A percentile compares a stretch with the other conserved stretches of the same genome.
These are phyloP conservation scores for Hipposideros larvatus DNA, from an alignment of 2,797 vertebrate species.

Conservation along the genomic window DNA sequence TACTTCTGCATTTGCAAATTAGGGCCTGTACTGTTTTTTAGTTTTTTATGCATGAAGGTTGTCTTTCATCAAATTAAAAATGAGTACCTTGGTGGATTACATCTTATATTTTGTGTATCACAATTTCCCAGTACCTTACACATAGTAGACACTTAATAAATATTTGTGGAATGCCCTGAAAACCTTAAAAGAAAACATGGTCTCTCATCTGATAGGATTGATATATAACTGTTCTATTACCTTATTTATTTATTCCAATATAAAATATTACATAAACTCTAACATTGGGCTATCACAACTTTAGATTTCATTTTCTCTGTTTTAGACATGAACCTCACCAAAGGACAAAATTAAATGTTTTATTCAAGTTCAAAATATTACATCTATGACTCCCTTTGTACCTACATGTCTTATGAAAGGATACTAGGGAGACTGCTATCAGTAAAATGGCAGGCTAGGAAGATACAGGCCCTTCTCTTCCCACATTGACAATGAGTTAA, in stretches of 20 bases:
- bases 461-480: background rate
- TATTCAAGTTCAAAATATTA: slow-evolving; percentile 8
- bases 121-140: background rate
- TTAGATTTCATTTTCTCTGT: slow-evolving; percentile 14
- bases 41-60: background rate
- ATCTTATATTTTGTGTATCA: background rate
- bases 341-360: background rate
- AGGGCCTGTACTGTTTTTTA: background rate
- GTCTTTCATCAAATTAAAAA: slow-evolving; percentile 27
- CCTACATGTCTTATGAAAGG: background rate
- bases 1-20: background rate
- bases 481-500: background rate
- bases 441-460: background rate
- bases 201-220: background rate
- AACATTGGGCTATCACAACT: background rate
- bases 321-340: background rate
- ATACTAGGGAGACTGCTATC: background rate
- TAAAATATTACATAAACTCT: background rate
- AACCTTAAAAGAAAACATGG: background rate
- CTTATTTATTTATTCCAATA: background rate
- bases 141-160: background rate
- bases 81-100: background rate
- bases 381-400: background rate
- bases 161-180: background rate
- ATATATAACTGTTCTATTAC: background rate